These are phyloP conservation scores for Coptodon bakossiorum DNA, from an alignment of 2,113 vertebrate genomes.

Conservation along the genomic window DNA sequence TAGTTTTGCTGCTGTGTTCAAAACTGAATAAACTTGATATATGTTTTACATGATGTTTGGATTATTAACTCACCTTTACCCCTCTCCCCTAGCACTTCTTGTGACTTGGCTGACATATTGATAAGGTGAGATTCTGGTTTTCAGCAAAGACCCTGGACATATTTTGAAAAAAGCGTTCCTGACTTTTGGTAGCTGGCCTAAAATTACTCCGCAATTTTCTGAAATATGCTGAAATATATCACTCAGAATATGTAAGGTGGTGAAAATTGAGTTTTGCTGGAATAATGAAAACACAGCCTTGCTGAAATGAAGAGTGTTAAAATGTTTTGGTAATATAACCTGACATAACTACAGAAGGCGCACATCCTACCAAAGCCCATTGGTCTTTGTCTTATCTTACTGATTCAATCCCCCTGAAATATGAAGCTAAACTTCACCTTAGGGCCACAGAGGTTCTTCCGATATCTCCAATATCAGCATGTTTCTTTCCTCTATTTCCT, in stretches of 20 bases:
- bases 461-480: conserved; percentile 36
- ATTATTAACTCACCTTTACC: conserved; percentile 49
- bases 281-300: neutral
- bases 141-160: conserved; percentile 7
- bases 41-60: conserved; percentile 24
- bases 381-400: conserved; percentile 4
- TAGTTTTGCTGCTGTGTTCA: neutral
- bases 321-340: neutral
- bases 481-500: conserved; percentile 33
- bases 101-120: conserved; percentile 42
- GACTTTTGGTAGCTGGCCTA: conserved; percentile 13
- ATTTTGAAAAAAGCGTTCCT: neutral
- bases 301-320: neutral
- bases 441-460: conserved; percentile 25
- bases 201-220: conserved; percentile 5
- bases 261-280: neutral
- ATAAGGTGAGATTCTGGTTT: conserved; percentile 29
- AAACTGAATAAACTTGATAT: neutral
- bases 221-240: neutral
- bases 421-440: conserved; percentile 38
- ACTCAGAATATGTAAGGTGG: conserved; percentile 23
- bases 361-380: neutral
- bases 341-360: neutral
- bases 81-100: conserved; percentile 9
- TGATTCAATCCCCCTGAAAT: conserved; percentile 25